Conservation (phyloP, 2,113 vertebrate genomes). For the Sylvilagus bachmani region DNA sequence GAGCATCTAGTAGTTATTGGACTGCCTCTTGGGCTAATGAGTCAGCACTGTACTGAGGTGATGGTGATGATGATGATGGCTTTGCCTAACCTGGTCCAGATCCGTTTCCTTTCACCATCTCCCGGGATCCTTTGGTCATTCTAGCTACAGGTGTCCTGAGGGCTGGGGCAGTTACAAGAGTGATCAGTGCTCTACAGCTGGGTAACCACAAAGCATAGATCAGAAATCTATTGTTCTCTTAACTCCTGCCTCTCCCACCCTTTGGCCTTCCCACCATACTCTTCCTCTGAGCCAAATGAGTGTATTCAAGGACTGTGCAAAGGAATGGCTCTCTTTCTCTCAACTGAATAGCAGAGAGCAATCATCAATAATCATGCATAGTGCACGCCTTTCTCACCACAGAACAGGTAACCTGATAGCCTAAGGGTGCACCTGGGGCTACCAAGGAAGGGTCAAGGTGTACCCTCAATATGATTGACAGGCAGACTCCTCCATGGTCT, state of each 20-base stretch:
- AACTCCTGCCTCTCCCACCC: neutral
- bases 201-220: neutral
- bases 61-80: neutral
- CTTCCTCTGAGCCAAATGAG: conserved; percentile 10
- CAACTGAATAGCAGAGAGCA: neutral
- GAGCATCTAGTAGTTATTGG: neutral
- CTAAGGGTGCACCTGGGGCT: neutral
- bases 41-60: neutral
- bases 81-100: neutral
- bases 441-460: neutral
- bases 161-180: neutral
- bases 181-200: neutral
- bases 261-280: neutral
- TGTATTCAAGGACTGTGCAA: neutral
- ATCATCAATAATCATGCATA: neutral
- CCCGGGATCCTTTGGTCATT: neutral
- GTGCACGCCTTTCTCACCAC: neutral
- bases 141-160: neutral
- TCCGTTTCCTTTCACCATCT: neutral
- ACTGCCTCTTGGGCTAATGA: neutral
- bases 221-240: neutral
- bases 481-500: neutral
- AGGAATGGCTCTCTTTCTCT: neutral
- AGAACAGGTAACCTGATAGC: neutral
- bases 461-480: neutral